A percentile compares a stretch with the other conserved stretches of the same genome.
phyloP scores from a whole-genome alignment of 1,140 invertebrate genomes.

The Drosophila trapezifrons region DNA sequence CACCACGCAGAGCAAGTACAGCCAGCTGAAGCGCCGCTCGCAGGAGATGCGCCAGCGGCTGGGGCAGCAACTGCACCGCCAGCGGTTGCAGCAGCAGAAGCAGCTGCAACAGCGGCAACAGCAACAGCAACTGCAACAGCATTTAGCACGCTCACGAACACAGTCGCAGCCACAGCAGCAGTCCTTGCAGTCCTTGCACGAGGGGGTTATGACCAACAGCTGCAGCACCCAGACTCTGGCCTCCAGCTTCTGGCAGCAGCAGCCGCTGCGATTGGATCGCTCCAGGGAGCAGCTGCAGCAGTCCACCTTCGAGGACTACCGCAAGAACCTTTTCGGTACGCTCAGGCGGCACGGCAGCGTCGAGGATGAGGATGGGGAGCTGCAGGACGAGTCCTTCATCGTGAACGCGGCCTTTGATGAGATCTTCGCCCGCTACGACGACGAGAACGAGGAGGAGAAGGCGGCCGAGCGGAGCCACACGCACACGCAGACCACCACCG shows the following conservation, averaged over 20 bases:
- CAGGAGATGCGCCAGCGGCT: conserved; percentile 76
- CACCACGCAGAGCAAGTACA: conserved; percentile 72
- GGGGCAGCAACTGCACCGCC: conserved; percentile 66
- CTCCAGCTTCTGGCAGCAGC: conserved; percentile 19
- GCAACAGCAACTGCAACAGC: conserved; percentile 35
- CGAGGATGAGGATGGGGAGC: conserved; percentile 47
- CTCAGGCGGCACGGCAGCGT: conserved; percentile 52
- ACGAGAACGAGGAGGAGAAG: conserved; percentile 54
- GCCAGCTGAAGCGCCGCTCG: conserved; percentile 77
- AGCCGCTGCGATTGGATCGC: conserved; percentile 6
- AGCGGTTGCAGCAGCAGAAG: conserved; percentile 51
- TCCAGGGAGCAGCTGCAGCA: conserved; percentile 57
- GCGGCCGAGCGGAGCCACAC: conserved; percentile 28
- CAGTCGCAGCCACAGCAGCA: conserved; percentile 45
- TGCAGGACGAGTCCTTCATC: conserved; percentile 70
- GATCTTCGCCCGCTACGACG: conserved; percentile 74
- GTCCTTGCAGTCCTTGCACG: conserved; percentile 26
- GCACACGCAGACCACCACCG: conserved; percentile 58
- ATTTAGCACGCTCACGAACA: conserved; percentile 42
- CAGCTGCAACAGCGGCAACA: conserved; percentile 28
- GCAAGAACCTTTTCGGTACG: conserved; percentile 80
- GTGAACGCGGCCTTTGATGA: conserved; percentile 82
- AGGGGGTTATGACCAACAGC: conserved; percentile 58
- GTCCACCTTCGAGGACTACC: conserved; percentile 76
- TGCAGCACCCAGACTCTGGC: conserved; percentile 70